phyloP scores from a whole-genome alignment of 2,797 vertebrate species.

The Enteromius viviparus region DNA sequence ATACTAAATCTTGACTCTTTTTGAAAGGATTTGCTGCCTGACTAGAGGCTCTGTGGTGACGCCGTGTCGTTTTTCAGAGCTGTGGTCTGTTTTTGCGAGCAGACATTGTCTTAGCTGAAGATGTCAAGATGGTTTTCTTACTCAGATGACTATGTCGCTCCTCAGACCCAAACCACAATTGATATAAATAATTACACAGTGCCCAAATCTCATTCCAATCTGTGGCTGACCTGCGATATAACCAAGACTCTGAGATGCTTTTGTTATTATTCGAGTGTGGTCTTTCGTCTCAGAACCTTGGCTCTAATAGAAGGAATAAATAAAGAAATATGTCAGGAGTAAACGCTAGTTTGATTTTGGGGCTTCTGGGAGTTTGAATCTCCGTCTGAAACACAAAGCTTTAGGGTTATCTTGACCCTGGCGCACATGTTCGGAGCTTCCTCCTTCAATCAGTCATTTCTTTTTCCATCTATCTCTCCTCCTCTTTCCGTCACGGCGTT shows the following conservation, averaged over 20 bases:
- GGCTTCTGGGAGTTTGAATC: constrained; percentile 21
- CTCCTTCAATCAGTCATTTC: constrained; percentile 23
- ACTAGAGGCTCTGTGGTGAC: constrained; percentile 41
- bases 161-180: constrained; percentile 61
- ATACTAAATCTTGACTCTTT: constrained; percentile 16
- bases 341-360: constrained; percentile 31
- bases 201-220: constrained; percentile 41
- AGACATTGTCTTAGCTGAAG: constrained; percentile 35
- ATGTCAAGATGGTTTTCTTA: constrained; percentile 22
- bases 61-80: constrained; percentile 36
- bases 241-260: constrained; percentile 31
- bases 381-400: constrained; percentile 32
- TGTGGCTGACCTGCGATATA: constrained; percentile 51
- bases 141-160: constrained; percentile 37
- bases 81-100: constrained; percentile 51
- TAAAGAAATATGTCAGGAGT: constrained; percentile 42
- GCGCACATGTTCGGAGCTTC: constrained; percentile 25
- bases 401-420: constrained; percentile 38
- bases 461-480: constrained; percentile 20
- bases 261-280: constrained; percentile 47
- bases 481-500: neutral
- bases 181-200: constrained; percentile 51
- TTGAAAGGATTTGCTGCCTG: constrained; percentile 46
- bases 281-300: constrained; percentile 27
- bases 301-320: constrained; percentile 46